These are phyloP conservation scores for Anguilla marmorata DNA, from an alignment of 2,797 vertebrate species.

Conservation along the genomic window DNA sequence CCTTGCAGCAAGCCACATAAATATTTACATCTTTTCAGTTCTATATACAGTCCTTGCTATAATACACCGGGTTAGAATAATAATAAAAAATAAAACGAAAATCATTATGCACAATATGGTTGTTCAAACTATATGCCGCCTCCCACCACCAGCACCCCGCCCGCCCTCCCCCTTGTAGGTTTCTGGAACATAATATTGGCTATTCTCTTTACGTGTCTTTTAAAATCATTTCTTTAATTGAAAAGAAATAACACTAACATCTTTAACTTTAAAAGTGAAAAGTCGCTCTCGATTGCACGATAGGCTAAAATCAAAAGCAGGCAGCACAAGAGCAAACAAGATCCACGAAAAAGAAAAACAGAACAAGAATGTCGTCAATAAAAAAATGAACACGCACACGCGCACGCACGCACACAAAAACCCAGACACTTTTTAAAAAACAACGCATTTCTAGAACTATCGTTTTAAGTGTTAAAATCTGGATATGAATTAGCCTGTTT, in stretches of 20 bases:
- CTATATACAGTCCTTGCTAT: slow-evolving; percentile 81
- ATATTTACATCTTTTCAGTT: slow-evolving; percentile 84
- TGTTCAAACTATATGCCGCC: slow-evolving; percentile 25
- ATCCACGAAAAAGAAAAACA: not conserved
- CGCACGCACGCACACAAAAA: slow-evolving; percentile 28
- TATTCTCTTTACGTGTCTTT: slow-evolving; percentile 44
- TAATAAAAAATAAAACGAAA: slow-evolving; percentile 42
- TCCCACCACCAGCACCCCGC: not conserved
- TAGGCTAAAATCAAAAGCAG: slow-evolving; percentile 45
- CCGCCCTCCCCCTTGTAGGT: slow-evolving; percentile 49
- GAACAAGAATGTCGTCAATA: slow-evolving; percentile 48
- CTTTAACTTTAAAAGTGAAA: slow-evolving; percentile 9
- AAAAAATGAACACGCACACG: slow-evolving; percentile 41
- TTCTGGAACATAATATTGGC: slow-evolving; percentile 58
- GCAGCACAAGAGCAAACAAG: slow-evolving; percentile 44
- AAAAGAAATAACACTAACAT: slow-evolving; percentile 40
- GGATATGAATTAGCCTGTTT: slow-evolving; percentile 64
- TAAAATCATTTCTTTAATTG: slow-evolving; percentile 51
- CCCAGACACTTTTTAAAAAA: slow-evolving; percentile 59
- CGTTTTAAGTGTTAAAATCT: slow-evolving; percentile 49
- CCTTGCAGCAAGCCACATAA: slow-evolving; percentile 80
- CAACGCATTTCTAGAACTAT: slow-evolving; percentile 45
- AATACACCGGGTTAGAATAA: slow-evolving; percentile 69
- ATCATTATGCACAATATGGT: slow-evolving; percentile 71
- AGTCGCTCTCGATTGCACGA: slow-evolving; percentile 45